Conservation (phyloP, 2,797 vertebrate genomes). For the Xenops minutus region DNA sequence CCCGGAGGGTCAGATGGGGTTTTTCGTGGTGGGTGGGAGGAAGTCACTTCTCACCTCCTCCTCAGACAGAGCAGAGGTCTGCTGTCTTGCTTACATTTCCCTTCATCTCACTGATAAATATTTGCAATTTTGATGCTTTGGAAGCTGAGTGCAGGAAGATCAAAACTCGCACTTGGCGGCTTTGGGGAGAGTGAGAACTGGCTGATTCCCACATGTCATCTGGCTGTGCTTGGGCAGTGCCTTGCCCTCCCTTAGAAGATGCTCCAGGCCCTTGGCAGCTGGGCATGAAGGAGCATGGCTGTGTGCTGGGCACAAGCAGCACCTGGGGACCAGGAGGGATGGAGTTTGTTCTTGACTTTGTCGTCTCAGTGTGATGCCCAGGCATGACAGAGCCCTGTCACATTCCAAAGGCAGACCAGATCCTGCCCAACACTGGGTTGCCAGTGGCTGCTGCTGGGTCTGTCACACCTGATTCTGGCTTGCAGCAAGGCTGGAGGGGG, state of each 20-base stretch:
- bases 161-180: neutral
- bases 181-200: neutral
- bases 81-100: neutral
- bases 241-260: neutral
- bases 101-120: neutral
- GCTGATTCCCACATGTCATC: neutral
- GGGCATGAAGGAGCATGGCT: neutral
- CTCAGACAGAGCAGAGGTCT: neutral
- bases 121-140: conserved; percentile 13
- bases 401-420: neutral
- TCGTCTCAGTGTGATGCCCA: neutral
- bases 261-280: neutral
- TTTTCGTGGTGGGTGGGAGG: neutral
- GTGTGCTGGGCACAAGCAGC: neutral
- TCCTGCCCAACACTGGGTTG: neutral
- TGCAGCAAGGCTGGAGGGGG: neutral
- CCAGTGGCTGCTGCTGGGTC: neutral
- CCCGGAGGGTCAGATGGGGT: neutral
- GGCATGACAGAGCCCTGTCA: neutral
- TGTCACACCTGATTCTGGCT: neutral
- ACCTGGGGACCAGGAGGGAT: neutral
- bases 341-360: neutral
- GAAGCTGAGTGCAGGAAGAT: neutral
- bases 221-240: neutral
- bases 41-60: neutral